Evolutionary conservation across 1,140 invertebrate genomes (phyloP).

Genomic region (Scylla paramamosain): DNA sequence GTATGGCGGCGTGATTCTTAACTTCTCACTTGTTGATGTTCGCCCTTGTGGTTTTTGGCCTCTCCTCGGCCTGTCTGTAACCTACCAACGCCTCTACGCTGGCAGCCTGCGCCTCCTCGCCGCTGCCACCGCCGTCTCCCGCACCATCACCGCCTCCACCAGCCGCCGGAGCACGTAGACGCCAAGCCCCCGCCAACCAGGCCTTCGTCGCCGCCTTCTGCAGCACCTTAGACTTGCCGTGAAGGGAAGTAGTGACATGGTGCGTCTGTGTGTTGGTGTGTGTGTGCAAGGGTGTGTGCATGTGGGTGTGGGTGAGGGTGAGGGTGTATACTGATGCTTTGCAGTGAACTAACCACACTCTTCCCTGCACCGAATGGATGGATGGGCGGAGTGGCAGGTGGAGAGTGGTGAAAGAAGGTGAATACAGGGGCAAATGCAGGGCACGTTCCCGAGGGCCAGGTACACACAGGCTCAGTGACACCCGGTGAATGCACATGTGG

Average conservation of each 20-base stretch:
- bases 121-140: not conserved
- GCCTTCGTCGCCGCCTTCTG: not conserved
- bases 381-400: too few relatives aligned
- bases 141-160: not conserved
- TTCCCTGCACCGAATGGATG: too few relatives aligned
- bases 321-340: not conserved
- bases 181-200: not conserved
- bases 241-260: slow-evolving; percentile 4
- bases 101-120: not conserved
- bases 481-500: too few relatives aligned
- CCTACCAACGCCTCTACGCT: not conserved
- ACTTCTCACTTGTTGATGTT: not conserved
- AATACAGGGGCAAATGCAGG: too few relatives aligned
- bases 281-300: not conserved
- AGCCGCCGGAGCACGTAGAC: not conserved
- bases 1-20: not conserved
- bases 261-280: not conserved
- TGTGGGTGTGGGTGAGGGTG: slow-evolving; percentile 40
- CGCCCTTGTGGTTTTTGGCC: not conserved
- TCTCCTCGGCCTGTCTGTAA: not conserved
- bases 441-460: too few relatives aligned
- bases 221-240: not conserved
- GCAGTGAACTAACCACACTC: not conserved
- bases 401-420: too few relatives aligned
- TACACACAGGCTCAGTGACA: too few relatives aligned